A percentile compares a stretch with the other conserved stretches of the same genome.
phyloP scores from a whole-genome alignment of 1,140 invertebrate genomes.

The Centruroides sculpturatus region DNA sequence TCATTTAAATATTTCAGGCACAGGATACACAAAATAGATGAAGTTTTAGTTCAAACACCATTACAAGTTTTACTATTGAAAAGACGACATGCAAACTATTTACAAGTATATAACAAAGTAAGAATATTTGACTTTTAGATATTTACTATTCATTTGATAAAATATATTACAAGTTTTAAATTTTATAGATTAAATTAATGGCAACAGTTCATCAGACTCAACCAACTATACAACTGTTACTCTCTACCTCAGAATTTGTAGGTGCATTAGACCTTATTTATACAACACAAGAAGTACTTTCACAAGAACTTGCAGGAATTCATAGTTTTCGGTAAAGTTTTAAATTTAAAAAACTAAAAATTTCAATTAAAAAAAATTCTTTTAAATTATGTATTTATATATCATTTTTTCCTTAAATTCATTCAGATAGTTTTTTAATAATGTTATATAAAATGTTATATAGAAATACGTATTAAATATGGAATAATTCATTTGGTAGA shows the following conservation, averaged over 20 bases:
- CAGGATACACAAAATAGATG: slow-evolving; percentile 49
- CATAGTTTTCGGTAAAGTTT: slow-evolving; percentile 60
- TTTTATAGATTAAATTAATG: slow-evolving; percentile 44
- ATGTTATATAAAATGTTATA: no score
- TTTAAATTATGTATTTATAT: no score
- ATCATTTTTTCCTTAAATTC: no score
- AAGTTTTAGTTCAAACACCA: slow-evolving; percentile 60
- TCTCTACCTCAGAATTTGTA: slow-evolving; percentile 93
- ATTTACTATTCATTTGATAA: not conserved
- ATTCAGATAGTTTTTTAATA: no score
- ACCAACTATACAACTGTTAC: slow-evolving; percentile 62
- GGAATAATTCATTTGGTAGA: no score
- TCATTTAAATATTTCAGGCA: slow-evolving; percentile 26
- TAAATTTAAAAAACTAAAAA: no score
- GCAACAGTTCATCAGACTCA: slow-evolving; percentile 94
- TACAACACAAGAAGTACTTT: slow-evolving; percentile 87
- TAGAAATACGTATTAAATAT: no score
- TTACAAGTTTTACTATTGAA: slow-evolving; percentile 51
- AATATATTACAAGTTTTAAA: no score
- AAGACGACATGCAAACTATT: slow-evolving; percentile 33
- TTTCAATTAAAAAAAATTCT: no score
- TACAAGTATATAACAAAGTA: slow-evolving; percentile 38
- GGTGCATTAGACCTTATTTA: slow-evolving; percentile 92
- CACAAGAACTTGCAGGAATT: slow-evolving; percentile 73
- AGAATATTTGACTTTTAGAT: not conserved